Percentiles rank a stretch among this genome's conserved stretches.
phyloP scores from a whole-genome alignment of 2,797 vertebrate species.

The Macropus fuliginosus region DNA sequence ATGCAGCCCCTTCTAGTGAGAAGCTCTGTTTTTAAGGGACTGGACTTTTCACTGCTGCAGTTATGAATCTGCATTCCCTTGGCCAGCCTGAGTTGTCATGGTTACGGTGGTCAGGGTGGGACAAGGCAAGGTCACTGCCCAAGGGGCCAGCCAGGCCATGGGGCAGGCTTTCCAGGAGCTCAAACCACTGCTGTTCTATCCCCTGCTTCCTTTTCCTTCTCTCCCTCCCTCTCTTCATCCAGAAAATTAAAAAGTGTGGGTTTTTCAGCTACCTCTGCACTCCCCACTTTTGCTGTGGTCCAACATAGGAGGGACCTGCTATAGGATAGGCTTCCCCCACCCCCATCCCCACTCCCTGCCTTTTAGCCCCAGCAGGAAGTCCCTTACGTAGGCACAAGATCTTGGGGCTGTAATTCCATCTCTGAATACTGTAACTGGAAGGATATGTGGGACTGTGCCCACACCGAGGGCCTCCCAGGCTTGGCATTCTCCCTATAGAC shows the following conservation, averaged over 20 bases:
- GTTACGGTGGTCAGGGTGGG: background rate
- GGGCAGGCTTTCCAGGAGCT: background rate
- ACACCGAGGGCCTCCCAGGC: background rate
- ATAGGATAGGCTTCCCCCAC: background rate
- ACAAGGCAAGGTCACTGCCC: background rate
- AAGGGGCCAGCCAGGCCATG: background rate
- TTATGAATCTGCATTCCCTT: background rate
- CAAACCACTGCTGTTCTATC: background rate
- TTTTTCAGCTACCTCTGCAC: background rate
- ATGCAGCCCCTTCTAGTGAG: background rate
- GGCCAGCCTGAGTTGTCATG: background rate
- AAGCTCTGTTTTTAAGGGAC: background rate
- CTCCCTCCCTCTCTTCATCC: background rate
- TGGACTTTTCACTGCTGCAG: background rate
- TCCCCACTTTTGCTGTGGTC: background rate
- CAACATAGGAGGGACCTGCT: background rate
- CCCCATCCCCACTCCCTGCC: background rate
- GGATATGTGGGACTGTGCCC: background rate
- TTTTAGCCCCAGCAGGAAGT: background rate
- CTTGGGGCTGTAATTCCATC: slow-evolving; percentile 71
- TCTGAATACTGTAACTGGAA: background rate
- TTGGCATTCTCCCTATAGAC: background rate
- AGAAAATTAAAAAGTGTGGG: background rate
- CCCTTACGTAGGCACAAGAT: background rate
- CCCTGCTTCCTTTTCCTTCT: background rate